phyloP scores from a whole-genome alignment of 2,113 vertebrate genomes.

The Callipepla californica region DNA sequence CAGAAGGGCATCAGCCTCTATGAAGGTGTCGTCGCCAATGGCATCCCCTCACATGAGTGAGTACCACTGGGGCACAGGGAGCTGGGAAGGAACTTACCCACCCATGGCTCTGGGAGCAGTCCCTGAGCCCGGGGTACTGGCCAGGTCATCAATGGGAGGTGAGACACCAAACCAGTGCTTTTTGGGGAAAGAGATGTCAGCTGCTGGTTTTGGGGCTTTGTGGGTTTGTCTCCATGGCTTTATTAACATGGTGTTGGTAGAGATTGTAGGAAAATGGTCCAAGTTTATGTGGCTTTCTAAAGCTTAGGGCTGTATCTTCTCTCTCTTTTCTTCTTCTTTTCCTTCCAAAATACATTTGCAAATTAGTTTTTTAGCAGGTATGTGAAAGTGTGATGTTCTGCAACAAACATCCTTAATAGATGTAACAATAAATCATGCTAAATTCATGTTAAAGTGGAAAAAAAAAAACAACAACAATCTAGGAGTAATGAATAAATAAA shows the following conservation, averaged over 20 bases:
- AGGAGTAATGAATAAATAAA: background rate
- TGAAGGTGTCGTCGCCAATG: constrained; percentile 81
- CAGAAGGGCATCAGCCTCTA: constrained; percentile 84
- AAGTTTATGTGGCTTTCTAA: background rate
- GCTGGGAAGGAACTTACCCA: background rate
- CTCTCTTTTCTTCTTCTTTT: background rate
- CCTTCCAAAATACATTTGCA: background rate
- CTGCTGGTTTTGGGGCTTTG: background rate
- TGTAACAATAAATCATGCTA: constrained; percentile 15
- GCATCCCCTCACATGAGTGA: constrained; percentile 84
- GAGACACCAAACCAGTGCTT: background rate
- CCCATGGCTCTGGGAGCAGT: background rate
- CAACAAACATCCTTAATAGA: background rate
- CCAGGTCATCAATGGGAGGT: background rate
- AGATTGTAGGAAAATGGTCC: background rate
- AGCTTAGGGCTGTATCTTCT: background rate
- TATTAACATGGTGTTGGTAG: background rate
- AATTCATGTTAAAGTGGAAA: constrained; percentile 10
- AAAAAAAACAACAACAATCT: background rate
- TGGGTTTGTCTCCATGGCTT: background rate
- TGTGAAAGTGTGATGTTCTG: background rate
- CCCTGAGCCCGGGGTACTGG: background rate
- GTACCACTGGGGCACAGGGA: constrained; percentile 21
- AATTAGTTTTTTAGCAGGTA: constrained; percentile 7
- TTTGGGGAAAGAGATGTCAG: background rate